phyloP scores from a whole-genome alignment of 2,113 vertebrate species.

The Tachysurus fulvidraco region DNA sequence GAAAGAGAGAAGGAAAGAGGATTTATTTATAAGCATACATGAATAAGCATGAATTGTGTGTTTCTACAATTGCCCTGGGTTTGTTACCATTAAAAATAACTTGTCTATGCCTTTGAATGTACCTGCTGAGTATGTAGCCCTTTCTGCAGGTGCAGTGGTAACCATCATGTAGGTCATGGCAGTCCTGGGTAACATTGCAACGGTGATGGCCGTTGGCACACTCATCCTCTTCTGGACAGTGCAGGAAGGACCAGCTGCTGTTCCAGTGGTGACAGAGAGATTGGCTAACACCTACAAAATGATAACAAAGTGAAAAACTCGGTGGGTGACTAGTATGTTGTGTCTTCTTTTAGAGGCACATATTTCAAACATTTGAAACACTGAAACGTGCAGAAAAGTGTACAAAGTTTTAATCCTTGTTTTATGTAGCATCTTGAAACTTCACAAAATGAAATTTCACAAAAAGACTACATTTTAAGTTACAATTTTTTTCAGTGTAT shows the following conservation, averaged over 20 bases:
- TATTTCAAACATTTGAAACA: background rate
- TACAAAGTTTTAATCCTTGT: background rate
- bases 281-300: slow-evolving; percentile 66
- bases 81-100: background rate
- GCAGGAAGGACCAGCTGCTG: slow-evolving; percentile 87
- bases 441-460: background rate
- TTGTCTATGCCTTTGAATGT: background rate
- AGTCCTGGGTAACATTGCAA: slow-evolving; percentile 89
- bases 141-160: slow-evolving; percentile 88
- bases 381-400: background rate
- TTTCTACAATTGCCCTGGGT: background rate
- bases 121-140: slow-evolving; percentile 88
- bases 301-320: background rate
- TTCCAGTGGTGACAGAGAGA: slow-evolving; percentile 68
- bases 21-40: background rate
- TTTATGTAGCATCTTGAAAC: background rate
- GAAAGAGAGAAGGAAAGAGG: background rate
- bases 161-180: slow-evolving; percentile 79
- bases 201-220: slow-evolving; percentile 87
- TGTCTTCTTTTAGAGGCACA: no score
- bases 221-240: slow-evolving; percentile 88
- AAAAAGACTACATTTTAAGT: background rate
- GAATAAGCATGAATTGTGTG: background rate
- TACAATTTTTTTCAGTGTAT: background rate
- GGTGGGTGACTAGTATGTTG: background rate